Conservation (phyloP, 2,113 vertebrate genomes). For the Ochotona princeps region DNA sequence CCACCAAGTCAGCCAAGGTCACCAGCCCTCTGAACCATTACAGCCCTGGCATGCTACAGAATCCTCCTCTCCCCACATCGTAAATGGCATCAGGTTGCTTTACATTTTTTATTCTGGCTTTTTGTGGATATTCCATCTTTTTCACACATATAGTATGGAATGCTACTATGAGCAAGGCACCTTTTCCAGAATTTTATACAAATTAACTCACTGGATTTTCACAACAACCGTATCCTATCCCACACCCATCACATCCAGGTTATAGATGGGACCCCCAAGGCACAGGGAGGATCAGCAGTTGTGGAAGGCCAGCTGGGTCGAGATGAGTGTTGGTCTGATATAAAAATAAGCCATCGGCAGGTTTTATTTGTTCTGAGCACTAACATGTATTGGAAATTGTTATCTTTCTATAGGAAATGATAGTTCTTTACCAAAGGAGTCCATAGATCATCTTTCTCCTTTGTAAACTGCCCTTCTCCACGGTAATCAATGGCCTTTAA, state of each 20-base stretch:
- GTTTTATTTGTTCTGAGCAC: not conserved
- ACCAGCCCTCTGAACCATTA: not conserved
- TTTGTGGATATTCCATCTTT: not conserved
- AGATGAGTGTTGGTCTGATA: not conserved
- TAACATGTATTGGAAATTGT: not conserved
- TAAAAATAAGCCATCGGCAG: not conserved
- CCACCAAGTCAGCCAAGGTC: not conserved
- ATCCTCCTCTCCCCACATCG: not conserved
- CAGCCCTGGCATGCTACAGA: not conserved
- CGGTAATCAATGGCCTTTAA: not conserved
- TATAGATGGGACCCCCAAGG: not conserved
- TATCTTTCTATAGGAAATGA: not conserved
- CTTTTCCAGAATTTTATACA: not conserved
- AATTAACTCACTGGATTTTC: not conserved
- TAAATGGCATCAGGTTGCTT: not conserved
- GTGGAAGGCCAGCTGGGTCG: not conserved
- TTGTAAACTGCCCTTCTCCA: not conserved
- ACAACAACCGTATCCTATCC: not conserved
- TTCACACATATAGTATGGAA: not conserved
- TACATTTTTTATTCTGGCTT: not conserved
- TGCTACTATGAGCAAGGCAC: not conserved
- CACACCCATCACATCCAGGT: not conserved
- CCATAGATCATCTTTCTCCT: not conserved
- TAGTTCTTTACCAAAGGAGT: not conserved
- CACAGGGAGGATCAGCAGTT: not conserved